phyloP scores from a whole-genome alignment of 2,113 vertebrate species.

The Oreochromis niloticus region DNA sequence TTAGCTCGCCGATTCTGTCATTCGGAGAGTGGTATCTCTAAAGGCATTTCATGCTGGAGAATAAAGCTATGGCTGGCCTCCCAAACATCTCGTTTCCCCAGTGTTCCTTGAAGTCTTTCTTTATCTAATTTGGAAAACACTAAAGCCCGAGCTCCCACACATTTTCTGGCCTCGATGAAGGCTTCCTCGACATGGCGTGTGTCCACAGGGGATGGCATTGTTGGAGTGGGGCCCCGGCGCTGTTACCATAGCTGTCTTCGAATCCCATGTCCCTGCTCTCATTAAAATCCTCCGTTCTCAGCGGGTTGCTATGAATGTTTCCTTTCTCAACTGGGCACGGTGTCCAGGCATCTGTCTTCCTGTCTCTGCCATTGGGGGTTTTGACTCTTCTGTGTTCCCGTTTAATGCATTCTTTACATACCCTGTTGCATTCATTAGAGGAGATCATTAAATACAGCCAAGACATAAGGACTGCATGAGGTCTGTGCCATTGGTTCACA shows the following conservation, averaged over 20 bases:
- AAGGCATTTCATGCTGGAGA: constrained; percentile 6
- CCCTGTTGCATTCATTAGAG: constrained; percentile 7
- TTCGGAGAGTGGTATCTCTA: constrained; percentile 27
- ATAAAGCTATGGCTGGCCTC: background rate
- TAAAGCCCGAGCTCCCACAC: background rate
- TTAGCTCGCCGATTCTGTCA: constrained; percentile 20
- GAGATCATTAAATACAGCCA: constrained; percentile 8
- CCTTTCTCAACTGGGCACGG: constrained; percentile 29
- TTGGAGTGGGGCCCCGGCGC: constrained; percentile 26
- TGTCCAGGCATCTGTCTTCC: constrained; percentile 14
- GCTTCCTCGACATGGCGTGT: background rate
- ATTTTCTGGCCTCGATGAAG: constrained; percentile 1
- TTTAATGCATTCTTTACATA: background rate
- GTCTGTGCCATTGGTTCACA: background rate
- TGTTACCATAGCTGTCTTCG: constrained; percentile 41
- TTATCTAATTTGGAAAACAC: constrained; percentile 39
- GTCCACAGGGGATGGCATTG: constrained; percentile 26
- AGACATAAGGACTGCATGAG: background rate
- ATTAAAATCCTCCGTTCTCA: constrained; percentile 57
- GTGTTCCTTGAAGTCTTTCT: constrained; percentile 36
- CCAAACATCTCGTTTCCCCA: constrained; percentile 13
- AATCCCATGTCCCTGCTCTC: constrained; percentile 47
- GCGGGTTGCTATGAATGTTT: constrained; percentile 22
- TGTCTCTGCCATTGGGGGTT: background rate
- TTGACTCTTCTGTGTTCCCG: background rate